A percentile compares a stretch with the other conserved stretches of the same genome.
These are phyloP conservation scores for Diogma glabrata DNA, from an alignment of 2,888 invertebrate species.

Conservation along the genomic window DNA sequence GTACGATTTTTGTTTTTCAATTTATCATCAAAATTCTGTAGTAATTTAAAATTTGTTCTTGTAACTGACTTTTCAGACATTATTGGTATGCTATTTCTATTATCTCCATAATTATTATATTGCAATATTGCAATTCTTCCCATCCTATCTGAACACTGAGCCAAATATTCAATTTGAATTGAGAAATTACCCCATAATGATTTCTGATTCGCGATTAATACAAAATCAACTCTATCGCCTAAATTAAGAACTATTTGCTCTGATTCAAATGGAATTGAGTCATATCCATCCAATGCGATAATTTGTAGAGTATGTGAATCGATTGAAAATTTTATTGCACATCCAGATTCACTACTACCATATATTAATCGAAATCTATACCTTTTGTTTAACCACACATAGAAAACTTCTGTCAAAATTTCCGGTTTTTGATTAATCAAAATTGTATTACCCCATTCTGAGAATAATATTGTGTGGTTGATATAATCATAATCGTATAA, in stretches of 20 bases:
- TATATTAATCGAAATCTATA: constrained; percentile 60
- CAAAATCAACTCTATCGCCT: constrained; percentile 70
- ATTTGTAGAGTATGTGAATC: constrained; percentile 63
- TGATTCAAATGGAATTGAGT: constrained; percentile 52
- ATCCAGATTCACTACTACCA: constrained; percentile 68
- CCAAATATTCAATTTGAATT: no score
- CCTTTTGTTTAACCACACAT: constrained; percentile 26
- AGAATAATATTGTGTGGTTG: constrained; percentile 54
- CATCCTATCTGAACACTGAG: no score
- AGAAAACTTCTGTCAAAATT: background rate
- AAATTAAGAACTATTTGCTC: constrained; percentile 58
- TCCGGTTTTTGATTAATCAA: background rate
- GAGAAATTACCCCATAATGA: no score
- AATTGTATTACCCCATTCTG: constrained; percentile 45
- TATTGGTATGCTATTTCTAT: no score
- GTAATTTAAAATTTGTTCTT: no score
- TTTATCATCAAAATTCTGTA: background rate
- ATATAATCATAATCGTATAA: constrained; percentile 60
- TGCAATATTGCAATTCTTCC: no score
- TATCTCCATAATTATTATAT: no score
- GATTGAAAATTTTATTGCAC: constrained; percentile 63
- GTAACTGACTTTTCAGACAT: no score
- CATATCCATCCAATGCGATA: constrained; percentile 61
- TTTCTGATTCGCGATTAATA: constrained; percentile 51
- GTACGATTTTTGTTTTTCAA: background rate